Evolutionary conservation across 2,888 invertebrate genomes (phyloP).

Genomic region (Stramonita haemastoma): DNA sequence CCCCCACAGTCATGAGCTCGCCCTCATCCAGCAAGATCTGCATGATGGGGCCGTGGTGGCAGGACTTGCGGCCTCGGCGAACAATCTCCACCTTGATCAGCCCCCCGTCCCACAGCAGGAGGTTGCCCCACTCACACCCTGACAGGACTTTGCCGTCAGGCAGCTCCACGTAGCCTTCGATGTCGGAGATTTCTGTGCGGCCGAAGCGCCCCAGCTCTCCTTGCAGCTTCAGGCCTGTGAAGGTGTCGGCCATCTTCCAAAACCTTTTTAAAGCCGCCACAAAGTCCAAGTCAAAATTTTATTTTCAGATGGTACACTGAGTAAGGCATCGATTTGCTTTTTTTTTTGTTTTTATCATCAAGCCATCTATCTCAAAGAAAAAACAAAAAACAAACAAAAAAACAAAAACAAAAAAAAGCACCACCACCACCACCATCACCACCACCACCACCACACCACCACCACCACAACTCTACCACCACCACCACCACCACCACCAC

Average conservation of each 20-base stretch:
- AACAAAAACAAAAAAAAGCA: too few species aligned
- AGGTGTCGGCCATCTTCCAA: slow-evolving; percentile 95
- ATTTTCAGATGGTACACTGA: too few species aligned
- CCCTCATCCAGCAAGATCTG: slow-evolving; percentile 82
- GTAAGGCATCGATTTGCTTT: too few species aligned
- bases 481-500: too few species aligned
- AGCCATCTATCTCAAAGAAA: too few species aligned
- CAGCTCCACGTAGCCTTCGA: slow-evolving; percentile 89
- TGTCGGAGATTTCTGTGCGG: slow-evolving; percentile 93
- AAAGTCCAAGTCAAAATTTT: too few species aligned
- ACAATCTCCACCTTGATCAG: slow-evolving; percentile 85
- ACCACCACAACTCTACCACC: too few species aligned
- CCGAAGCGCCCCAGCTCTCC: slow-evolving; percentile 93
- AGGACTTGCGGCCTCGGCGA: slow-evolving; percentile 81
- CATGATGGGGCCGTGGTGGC: slow-evolving; percentile 87
- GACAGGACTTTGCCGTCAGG: slow-evolving; percentile 94
- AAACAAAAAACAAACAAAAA: too few species aligned
- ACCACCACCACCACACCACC: too few species aligned
- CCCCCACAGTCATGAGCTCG: slow-evolving; percentile 81
- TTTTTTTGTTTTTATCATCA: too few species aligned
- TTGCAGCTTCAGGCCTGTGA: slow-evolving; percentile 92
- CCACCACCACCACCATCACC: too few species aligned
- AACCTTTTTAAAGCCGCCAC: too few species aligned
- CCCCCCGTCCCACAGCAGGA: slow-evolving; percentile 93
- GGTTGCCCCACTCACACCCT: slow-evolving; percentile 93